Evolutionary conservation across 2,113 vertebrate genomes (phyloP), one percentile per base, ranked within the genome.

Genomic region (Microcebus lehilahytsara): DNA sequence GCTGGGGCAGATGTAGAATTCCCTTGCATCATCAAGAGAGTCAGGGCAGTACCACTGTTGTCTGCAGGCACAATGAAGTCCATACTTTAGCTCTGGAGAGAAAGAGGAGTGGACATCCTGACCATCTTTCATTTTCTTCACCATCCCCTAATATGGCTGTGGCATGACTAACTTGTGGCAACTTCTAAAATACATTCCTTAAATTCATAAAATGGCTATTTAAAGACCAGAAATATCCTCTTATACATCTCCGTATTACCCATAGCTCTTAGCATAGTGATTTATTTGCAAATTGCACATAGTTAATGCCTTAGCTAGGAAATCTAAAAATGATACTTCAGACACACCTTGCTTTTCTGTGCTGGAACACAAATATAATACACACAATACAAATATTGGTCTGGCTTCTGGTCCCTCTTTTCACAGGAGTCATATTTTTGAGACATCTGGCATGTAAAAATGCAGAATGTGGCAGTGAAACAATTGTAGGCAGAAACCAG

Each of bases 121-220:
- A 74, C 64, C 37, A 83, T 69, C 56, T 84, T 93, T 77, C 14
- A 30, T 79, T 92, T 93, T 69, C 58, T 91, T 93, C 20, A 91
- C 22, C 19, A 93, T 77, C 72, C 72, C 86, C 67, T 91, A 78
- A 88, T 88, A 91, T 93, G 67, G 9, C 75, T 85, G 20, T 94
- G 51, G 51, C 19, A 49, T 83, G 66, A 86, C 60, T 93, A 77
- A 89, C 37, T 85, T 62, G 25, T 84, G 62, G 69, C 5, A 51
- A 51, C n/a, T 96, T 96, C 90, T 83, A 56, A 96, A 93, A 67
- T 72, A 89, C 9, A 77, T 87, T 96, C 5, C 91, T 96, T 89
- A 89, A 88, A 49, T 89, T 89, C 30, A 85, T 80, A 91, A 93
- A 96, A 85, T 78, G 78, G n/a, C 49, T 80, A 81, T n/a, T 77